Percentiles rank a stretch among this genome's conserved stretches.
Evolutionary conservation across 2,888 invertebrate species (phyloP).

Genomic region (Colletes collaris): DNA sequence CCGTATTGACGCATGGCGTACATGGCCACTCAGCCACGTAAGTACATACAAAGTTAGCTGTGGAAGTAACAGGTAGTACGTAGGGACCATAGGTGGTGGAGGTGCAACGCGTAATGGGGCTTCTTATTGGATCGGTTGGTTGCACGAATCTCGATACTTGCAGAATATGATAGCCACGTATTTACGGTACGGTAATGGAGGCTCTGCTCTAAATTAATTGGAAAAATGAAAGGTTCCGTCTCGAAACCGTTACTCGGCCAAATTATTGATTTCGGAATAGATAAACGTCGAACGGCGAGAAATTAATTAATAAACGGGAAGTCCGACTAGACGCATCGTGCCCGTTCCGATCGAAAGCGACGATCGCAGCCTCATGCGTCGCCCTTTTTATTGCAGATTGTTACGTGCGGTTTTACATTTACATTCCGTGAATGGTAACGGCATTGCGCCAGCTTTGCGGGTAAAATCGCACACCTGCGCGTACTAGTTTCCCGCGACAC

Average conservation of each 20-base stretch:
- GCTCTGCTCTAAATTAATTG: too few relatives aligned
- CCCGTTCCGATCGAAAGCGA: slow-evolving; percentile 18
- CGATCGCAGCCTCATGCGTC: slow-evolving; percentile 28
- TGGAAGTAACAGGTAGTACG: too few relatives aligned
- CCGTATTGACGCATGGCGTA: too few relatives aligned
- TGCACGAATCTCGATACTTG: too few relatives aligned
- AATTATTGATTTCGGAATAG: too few relatives aligned
- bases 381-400: slow-evolving; percentile 24
- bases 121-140: background rate
- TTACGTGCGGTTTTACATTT: slow-evolving; percentile 45
- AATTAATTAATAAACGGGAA: slow-evolving; percentile 17
- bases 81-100: too few relatives aligned
- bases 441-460: slow-evolving; percentile 58
- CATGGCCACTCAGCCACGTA: too few relatives aligned
- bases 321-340: slow-evolving; percentile 20
- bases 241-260: too few relatives aligned
- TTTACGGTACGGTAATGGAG: too few relatives aligned
- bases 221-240: too few relatives aligned
- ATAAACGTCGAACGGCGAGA: background rate
- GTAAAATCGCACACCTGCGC: slow-evolving; percentile 54
- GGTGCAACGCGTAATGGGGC: background rate
- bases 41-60: too few relatives aligned
- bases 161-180: too few relatives aligned
- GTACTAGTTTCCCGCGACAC: slow-evolving; percentile 38
- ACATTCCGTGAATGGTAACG: slow-evolving; percentile 57